phyloP scores from a whole-genome alignment of 1,140 invertebrate genomes.

The Zaprionus ornatus region DNA sequence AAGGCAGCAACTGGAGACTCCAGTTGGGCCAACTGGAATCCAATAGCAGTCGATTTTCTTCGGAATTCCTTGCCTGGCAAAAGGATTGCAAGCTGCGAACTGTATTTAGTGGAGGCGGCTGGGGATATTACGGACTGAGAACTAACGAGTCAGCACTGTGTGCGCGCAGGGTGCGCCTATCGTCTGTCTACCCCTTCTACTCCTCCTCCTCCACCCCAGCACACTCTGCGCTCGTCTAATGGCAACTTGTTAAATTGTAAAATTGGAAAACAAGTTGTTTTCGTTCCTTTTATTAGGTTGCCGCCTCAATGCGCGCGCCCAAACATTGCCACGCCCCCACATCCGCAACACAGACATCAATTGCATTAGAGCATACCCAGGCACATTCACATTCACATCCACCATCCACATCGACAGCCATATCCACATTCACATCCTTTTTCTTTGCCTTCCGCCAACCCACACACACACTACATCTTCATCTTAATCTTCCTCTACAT shows the following conservation, averaged over 20 bases:
- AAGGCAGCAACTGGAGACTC: conserved; percentile 34
- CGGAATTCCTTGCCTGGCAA: conserved; percentile 65
- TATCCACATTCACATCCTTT: neutral
- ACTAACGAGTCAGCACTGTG: conserved; percentile 60
- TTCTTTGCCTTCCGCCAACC: neutral
- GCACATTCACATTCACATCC: neutral
- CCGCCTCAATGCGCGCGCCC: conserved; percentile 69
- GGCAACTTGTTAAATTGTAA: conserved; percentile 83
- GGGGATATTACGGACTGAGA: conserved; percentile 23
- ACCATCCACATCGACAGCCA: neutral
- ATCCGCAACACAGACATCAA: conserved; percentile 36
- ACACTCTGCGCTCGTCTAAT: conserved; percentile 53
- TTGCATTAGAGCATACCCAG: conserved; percentile 35
- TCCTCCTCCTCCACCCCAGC: neutral
- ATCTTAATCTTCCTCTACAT: neutral
- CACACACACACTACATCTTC: neutral
- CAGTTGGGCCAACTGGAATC: conserved; percentile 54
- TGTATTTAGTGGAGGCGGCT: conserved; percentile 5
- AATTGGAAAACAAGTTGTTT: conserved; percentile 83
- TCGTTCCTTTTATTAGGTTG: conserved; percentile 82
- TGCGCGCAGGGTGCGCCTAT: conserved; percentile 28
- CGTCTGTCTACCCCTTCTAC: conserved; percentile 4
- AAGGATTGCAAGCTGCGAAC: conserved; percentile 63
- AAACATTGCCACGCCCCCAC: conserved; percentile 23
- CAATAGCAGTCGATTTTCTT: conserved; percentile 82